These are phyloP conservation scores for Echinops telfairi DNA, from an alignment of 2,113 vertebrate genomes.

Conservation along the genomic window DNA sequence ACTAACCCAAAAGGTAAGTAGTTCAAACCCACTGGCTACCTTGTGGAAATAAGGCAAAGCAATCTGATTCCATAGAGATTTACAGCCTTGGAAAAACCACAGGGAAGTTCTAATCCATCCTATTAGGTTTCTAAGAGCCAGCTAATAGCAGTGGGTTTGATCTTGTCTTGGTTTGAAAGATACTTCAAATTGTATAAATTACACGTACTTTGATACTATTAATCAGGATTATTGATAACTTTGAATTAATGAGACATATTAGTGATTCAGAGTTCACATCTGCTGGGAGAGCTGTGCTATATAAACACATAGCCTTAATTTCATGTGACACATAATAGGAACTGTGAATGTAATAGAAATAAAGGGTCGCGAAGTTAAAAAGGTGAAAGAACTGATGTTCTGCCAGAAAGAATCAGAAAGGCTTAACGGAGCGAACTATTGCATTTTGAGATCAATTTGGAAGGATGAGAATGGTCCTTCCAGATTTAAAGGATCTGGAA, in stretches of 20 bases:
- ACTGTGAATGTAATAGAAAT: not conserved
- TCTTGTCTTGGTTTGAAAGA: not conserved
- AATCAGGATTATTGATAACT: not conserved
- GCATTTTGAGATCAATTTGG: not conserved
- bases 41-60: too few relatives aligned
- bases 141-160: not conserved
- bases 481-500: too few relatives aligned
- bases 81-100: not conserved
- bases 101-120: not conserved
- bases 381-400: not conserved
- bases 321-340: conserved; percentile 16
- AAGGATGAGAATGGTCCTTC: not conserved
- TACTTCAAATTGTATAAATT: not conserved
- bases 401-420: not conserved
- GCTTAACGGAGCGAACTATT: not conserved
- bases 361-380: not conserved
- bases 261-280: not conserved
- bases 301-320: not conserved
- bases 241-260: not conserved
- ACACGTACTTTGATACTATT: not conserved
- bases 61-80: not conserved
- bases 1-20: not conserved
- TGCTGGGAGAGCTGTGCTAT: not conserved
- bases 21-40: not conserved
- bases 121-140: not conserved